Conservation (phyloP, 2,888 invertebrate species). For the Synergus umbraculus region DNA sequence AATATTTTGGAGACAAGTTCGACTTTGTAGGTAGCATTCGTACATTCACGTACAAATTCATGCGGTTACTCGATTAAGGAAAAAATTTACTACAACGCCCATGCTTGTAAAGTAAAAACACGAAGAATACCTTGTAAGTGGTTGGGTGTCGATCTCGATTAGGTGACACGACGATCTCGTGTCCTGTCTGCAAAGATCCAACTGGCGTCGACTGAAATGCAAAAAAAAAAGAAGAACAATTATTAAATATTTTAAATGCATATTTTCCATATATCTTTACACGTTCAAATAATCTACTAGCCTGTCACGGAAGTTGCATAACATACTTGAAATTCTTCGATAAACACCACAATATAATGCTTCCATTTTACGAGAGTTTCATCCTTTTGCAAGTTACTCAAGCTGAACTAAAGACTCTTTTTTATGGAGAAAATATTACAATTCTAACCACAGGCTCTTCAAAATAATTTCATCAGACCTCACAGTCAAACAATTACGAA, state of each 20-base stretch:
- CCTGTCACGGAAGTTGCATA: conserved; percentile 50
- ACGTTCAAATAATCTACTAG: conserved; percentile 11
- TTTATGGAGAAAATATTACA: neutral
- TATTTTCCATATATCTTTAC: neutral
- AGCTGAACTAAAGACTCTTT: neutral
- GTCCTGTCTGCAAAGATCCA: conserved; percentile 93
- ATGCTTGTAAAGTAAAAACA: conserved; percentile 59
- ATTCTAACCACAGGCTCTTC: neutral
- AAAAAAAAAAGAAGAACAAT: conserved; percentile 49
- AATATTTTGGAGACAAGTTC: conserved; percentile 7
- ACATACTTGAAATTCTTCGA: conserved; percentile 62
- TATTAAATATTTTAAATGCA: conserved; percentile 15
- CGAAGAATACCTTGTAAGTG: conserved; percentile 85
- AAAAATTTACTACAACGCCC: conserved; percentile 64
- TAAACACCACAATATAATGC: conserved; percentile 28
- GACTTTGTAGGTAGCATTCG: conserved; percentile 31
- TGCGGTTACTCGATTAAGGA: conserved; percentile 72
- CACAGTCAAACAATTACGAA: conserved; percentile 77
- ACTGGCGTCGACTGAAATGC: conserved; percentile 92
- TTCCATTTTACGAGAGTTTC: neutral
- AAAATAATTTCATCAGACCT: conserved; percentile 22
- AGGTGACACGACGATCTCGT: conserved; percentile 94
- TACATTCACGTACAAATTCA: conserved; percentile 52
- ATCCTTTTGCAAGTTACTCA: neutral
- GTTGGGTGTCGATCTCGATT: conserved; percentile 91